Evolutionary conservation across 2,113 vertebrate species (phyloP), one percentile per base, ranked within the genome.

Genomic region (Camarhynchus parvulus): DNA sequence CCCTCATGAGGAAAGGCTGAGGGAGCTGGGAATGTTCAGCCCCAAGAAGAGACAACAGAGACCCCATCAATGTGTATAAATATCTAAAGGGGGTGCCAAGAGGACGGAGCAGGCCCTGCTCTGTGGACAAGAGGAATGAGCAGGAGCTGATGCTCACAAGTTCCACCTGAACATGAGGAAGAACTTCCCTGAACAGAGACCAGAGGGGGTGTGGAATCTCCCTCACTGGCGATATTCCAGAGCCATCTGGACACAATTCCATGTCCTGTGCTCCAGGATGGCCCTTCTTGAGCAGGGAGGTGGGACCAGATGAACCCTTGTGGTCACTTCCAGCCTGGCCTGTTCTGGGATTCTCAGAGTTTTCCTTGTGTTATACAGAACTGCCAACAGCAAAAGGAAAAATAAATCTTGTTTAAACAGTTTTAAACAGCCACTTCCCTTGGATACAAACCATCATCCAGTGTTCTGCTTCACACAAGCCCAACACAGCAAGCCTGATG

Each of bases 71-170:
- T 16, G 87, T 6, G n/a, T 23, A 2, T 3, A 9, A 62, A 35
- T 3, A 62, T 1, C 62, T 9, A 12, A 18, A 62, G 25, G 8
- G 7, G 11, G n/a, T 41, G 30, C 41, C 41, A 31, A 41, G 30
- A 62, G 41, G 24, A 68, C 25, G 79, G 55, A 42, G 2, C 79
- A 62, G 70, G 63, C 63, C 35, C 79, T 83, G 87, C 78, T 18
- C 23, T 3, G 4, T 12, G 25, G 42, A 35, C 5, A 23, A 5
- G 30, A 69, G 31, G 30, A 83, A 19, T 0, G 0, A 14, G 53
- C 30, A 62, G 20, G 62, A 47, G 9, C 5, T 41, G 55, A 47
- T 62, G 55, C 30, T 27, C 17, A 6, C 7, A 55, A 10, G 8
- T 15, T 75, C 70, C 63, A 76, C 8, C 25, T 69, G 41, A 21